phyloP scores from a whole-genome alignment of 2,888 invertebrate species.

The Drosophila paucipuncta region DNA sequence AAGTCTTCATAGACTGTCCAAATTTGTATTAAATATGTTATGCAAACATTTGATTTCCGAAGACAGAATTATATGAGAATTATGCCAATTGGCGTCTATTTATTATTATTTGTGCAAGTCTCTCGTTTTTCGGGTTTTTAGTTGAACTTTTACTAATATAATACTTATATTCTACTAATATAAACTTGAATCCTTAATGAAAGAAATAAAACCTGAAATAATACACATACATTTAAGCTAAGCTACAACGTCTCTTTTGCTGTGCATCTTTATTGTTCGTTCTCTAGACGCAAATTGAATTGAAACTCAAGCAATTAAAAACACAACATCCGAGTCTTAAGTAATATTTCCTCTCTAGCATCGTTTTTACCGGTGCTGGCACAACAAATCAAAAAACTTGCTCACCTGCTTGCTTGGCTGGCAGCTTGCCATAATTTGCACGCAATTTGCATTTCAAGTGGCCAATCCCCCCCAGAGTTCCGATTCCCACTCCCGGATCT shows the following conservation, averaged over 20 bases:
- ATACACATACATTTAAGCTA: neutral
- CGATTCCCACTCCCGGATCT: constrained; percentile 10
- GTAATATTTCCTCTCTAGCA: constrained; percentile 62
- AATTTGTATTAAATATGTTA: neutral
- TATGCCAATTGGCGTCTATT: neutral
- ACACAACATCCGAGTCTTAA: constrained; percentile 60
- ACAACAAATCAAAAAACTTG: constrained; percentile 57
- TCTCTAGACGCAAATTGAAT: constrained; percentile 62
- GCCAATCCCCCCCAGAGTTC: constrained; percentile 49
- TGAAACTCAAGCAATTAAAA: constrained; percentile 64
- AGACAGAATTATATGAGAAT: neutral
- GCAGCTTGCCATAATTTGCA: constrained; percentile 86
- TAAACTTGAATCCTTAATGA: neutral
- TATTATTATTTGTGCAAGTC: neutral
- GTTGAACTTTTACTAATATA: too few species aligned
- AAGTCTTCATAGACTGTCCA: neutral
- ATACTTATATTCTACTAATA: too few species aligned
- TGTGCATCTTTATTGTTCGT: constrained; percentile 4
- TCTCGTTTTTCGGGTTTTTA: neutral
- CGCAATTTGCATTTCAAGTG: constrained; percentile 90
- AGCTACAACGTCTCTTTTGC: neutral
- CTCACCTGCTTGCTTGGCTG: constrained; percentile 65
- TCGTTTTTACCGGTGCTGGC: constrained; percentile 30
- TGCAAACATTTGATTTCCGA: too few species aligned
- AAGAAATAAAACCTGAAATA: neutral